Percentiles rank a stretch among this genome's conserved stretches.
Conservation (phyloP, 2,888 invertebrate genomes). For the Chesias legatella region DNA sequence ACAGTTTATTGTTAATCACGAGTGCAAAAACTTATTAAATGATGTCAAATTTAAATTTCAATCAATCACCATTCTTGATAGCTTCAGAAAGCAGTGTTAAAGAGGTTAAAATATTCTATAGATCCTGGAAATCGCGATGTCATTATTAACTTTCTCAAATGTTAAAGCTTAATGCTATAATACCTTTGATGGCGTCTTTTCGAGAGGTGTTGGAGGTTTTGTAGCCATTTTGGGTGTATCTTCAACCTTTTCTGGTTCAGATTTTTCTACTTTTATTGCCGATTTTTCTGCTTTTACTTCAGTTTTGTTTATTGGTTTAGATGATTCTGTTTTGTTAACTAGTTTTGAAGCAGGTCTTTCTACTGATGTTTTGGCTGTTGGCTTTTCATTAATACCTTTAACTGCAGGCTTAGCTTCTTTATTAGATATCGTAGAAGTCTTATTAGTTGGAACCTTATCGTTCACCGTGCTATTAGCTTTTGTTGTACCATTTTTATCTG, state of each 20-base stretch:
- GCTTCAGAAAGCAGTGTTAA: too few relatives aligned
- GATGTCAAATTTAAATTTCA: too few relatives aligned
- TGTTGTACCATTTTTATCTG: slow-evolving; percentile 50
- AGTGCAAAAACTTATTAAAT: too few relatives aligned
- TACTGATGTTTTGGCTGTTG: slow-evolving; percentile 27
- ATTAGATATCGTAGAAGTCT: slow-evolving; percentile 29
- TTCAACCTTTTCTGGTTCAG: slow-evolving; percentile 46
- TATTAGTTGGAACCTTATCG: slow-evolving; percentile 35
- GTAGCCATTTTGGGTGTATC: slow-evolving; percentile 67
- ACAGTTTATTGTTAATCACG: too few relatives aligned
- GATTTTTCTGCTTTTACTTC: slow-evolving; percentile 24
- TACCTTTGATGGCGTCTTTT: slow-evolving; percentile 69
- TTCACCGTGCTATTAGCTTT: slow-evolving; percentile 42
- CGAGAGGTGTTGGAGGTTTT: slow-evolving; percentile 65
- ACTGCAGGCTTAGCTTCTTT: slow-evolving; percentile 36
- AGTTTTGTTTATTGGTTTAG: slow-evolving; percentile 19
- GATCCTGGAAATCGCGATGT: too few relatives aligned
- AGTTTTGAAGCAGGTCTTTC: slow-evolving; percentile 29
- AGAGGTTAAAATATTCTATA: too few relatives aligned
- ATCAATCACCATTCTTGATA: too few relatives aligned
- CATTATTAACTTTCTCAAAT: too few relatives aligned
- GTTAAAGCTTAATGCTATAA: neutral
- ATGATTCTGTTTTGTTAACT: slow-evolving; percentile 14
- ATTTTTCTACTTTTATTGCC: slow-evolving; percentile 39
- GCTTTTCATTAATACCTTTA: slow-evolving; percentile 39